Evolutionary conservation across 2,113 vertebrate genomes (phyloP).

Genomic region (Spizaetus ornatus): DNA sequence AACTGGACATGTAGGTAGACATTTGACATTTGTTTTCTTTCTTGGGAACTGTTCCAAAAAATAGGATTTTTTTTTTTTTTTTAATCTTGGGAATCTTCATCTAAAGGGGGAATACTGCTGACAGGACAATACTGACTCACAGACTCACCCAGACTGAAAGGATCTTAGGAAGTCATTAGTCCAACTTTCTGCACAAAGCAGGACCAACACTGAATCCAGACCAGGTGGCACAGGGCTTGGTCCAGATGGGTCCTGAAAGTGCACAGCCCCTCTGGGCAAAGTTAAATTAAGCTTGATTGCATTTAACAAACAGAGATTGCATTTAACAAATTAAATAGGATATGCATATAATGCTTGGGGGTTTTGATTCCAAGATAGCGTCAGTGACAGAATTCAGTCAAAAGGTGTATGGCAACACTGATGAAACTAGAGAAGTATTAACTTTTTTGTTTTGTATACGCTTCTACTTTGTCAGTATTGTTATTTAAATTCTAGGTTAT

Average conservation of each 20-base stretch:
- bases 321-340: not conserved
- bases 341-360: not conserved
- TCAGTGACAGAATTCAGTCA: not conserved
- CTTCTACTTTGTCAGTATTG: not conserved
- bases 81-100: not conserved
- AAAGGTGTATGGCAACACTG: not conserved
- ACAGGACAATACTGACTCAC: not conserved
- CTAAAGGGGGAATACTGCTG: not conserved
- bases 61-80: too few species aligned
- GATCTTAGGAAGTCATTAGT: not conserved
- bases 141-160: not conserved
- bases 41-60: not conserved
- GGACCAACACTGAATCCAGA: not conserved
- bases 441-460: not conserved
- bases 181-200: not conserved
- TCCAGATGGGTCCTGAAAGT: not conserved
- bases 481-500: not conserved
- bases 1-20: not conserved
- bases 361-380: not conserved
- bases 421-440: not conserved
- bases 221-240: not conserved
- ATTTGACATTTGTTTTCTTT: not conserved
- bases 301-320: not conserved
- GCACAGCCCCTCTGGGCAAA: not conserved
- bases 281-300: not conserved